Evolutionary conservation across 2,888 invertebrate species (phyloP).

Genomic region (Neuroscelio doddi): DNA sequence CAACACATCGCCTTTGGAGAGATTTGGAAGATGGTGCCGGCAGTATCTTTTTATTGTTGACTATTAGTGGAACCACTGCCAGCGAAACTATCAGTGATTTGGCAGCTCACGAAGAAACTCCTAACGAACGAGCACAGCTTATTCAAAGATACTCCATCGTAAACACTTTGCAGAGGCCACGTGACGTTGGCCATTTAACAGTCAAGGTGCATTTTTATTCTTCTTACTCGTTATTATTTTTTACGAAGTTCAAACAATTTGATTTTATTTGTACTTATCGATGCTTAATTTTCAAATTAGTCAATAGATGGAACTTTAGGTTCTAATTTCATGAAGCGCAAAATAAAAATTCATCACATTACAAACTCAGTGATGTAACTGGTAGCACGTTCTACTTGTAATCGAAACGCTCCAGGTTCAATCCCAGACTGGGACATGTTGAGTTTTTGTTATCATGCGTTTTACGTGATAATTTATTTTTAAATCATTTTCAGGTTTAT

Average conservation of each 20-base stretch:
- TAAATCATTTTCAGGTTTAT: constrained; percentile 64
- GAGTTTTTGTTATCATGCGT: no score
- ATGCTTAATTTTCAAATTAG: no score
- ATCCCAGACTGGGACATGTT: no score
- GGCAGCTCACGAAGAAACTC: constrained; percentile 87
- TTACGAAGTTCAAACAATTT: constrained; percentile 2
- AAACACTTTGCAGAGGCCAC: constrained; percentile 80
- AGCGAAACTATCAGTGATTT: constrained; percentile 94
- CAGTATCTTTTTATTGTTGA: constrained; percentile 88
- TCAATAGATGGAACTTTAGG: no score
- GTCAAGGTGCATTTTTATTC: constrained; percentile 92
- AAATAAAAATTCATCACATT: not conserved
- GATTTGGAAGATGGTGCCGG: constrained; percentile 93
- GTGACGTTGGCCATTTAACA: constrained; percentile 94
- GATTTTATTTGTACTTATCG: no score
- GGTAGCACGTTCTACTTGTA: no score
- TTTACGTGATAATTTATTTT: constrained; percentile 2
- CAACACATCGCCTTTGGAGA: constrained; percentile 91
- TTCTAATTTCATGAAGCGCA: no score
- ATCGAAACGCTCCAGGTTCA: no score
- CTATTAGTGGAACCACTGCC: constrained; percentile 95
- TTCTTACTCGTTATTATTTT: no score
- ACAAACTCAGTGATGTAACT: no score
- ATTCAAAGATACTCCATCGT: constrained; percentile 60
- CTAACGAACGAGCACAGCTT: constrained; percentile 77